phyloP scores from a whole-genome alignment of 2,888 invertebrate genomes.

The Heliconius charithonia region DNA sequence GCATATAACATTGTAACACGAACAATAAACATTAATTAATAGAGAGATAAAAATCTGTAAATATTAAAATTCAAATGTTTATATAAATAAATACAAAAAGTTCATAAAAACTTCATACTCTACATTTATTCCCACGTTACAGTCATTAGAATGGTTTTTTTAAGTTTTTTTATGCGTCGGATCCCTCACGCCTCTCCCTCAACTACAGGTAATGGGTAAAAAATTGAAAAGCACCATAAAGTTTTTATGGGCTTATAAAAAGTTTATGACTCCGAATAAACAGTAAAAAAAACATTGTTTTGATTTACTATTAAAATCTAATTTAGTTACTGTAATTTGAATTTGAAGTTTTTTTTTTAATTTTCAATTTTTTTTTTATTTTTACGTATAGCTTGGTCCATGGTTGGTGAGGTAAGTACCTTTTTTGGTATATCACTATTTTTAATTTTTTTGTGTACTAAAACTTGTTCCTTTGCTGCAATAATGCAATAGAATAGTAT shows the following conservation, averaged over 20 bases:
- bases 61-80: not conserved
- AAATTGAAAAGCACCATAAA: slow-evolving; percentile 45
- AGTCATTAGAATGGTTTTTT: slow-evolving; percentile 61
- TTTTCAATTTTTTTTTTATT: no score
- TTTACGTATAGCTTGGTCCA: no score
- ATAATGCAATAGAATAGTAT: no score
- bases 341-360: no score
- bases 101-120: slow-evolving; percentile 22
- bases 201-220: slow-evolving; percentile 70
- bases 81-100: slow-evolving; percentile 2
- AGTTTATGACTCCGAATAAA: slow-evolving; percentile 6
- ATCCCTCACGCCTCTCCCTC: slow-evolving; percentile 60
- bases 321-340: not conserved
- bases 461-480: no score
- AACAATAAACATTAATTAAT: not conserved
- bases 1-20: not conserved
- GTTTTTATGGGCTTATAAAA: slow-evolving; percentile 16
- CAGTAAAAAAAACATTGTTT: not conserved
- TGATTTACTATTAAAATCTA: not conserved
- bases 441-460: no score
- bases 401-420: not conserved
- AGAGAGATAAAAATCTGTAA: not conserved
- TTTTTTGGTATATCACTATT: no score
- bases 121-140: slow-evolving; percentile 66
- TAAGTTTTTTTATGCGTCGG: slow-evolving; percentile 54